Evolutionary conservation across 2,797 vertebrate genomes (phyloP).

Genomic region (Geotrypetes seraphini): DNA sequence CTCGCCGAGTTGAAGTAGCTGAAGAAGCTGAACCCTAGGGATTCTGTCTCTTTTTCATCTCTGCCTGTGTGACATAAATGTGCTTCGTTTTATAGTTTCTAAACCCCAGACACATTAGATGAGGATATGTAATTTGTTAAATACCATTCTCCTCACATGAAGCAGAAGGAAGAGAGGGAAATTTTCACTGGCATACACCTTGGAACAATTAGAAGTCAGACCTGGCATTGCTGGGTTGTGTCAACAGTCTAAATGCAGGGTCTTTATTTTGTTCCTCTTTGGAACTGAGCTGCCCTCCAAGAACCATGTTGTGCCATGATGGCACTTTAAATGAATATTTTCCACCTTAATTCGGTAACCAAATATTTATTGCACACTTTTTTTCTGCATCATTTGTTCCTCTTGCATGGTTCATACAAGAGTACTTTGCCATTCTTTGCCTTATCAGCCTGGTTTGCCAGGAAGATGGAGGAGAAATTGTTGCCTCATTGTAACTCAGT

Average conservation of each 20-base stretch:
- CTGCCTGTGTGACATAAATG: constrained; percentile 95
- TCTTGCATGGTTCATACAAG: constrained; percentile 60
- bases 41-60: constrained; percentile 68
- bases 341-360: constrained; percentile 23
- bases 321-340: no score
- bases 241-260: constrained; percentile 7
- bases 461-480: constrained; percentile 39
- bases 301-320: background rate
- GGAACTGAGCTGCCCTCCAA: constrained; percentile 14
- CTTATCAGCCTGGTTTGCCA: constrained; percentile 43
- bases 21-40: constrained; percentile 66
- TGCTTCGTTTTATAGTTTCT: constrained; percentile 56
- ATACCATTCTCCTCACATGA: constrained; percentile 17
- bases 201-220: constrained; percentile 11
- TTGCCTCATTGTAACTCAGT: constrained; percentile 53
- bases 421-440: constrained; percentile 49
- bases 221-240: constrained; percentile 23
- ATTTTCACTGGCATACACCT: constrained; percentile 5
- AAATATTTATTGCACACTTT: constrained; percentile 61
- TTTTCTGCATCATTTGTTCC: constrained; percentile 39
- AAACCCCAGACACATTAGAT: constrained; percentile 42
- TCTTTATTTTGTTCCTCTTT: background rate
- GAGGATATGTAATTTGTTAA: constrained; percentile 30
- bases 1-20: constrained; percentile 82
- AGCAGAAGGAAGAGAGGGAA: constrained; percentile 14